Evolutionary conservation across 1,140 invertebrate species (phyloP), one percentile per base, ranked within the genome.

Genomic region (Macrostomum lignano): DNA sequence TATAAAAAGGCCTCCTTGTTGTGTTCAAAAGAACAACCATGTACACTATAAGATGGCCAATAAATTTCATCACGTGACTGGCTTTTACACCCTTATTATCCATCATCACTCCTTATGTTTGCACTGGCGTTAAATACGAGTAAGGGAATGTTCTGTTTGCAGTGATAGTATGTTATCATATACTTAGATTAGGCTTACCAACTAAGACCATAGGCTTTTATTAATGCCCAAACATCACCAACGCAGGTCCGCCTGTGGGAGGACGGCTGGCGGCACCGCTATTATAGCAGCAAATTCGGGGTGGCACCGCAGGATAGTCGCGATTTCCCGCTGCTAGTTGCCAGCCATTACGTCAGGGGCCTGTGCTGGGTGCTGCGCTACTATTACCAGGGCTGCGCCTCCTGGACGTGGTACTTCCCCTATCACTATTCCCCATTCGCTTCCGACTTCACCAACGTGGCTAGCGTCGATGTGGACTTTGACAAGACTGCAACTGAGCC

Each of bases 361-460:
- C 60, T 98, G 7, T 91, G 81, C 58, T 98, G 88, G 91, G 88
- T 96, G 5, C 60, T 96, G 10, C 68, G 73, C 36, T 96, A 94
- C 60, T 96, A 94, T 60, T 94, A 94, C 63, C 86, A 93, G 60
- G 65, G 65, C 7, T 31, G 9, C 38, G 26, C 26, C 19, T 28
- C 26, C 2, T 98, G 91, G 91, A 79, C 88, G 55, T 98, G 91
- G 91, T 96, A 91, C 61, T 98, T 82, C 58, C 91, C 91, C 0
- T 96, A 86, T 55, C 88, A 98, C 59, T 98, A 96, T 65, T 88
- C 91, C 2, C 88, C 88, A n/a, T 98, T 98, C 63, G 88, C 91
- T 3, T 93, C 84, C 2, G 88, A 98, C 62, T 96, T 98, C 58
- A 65, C 79, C 15, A 78, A 91, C 48, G 75, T 96, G 23, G 67